These are phyloP conservation scores for Rhamnusium bicolor DNA, from an alignment of 2,888 invertebrate species.

Conservation along the genomic window DNA sequence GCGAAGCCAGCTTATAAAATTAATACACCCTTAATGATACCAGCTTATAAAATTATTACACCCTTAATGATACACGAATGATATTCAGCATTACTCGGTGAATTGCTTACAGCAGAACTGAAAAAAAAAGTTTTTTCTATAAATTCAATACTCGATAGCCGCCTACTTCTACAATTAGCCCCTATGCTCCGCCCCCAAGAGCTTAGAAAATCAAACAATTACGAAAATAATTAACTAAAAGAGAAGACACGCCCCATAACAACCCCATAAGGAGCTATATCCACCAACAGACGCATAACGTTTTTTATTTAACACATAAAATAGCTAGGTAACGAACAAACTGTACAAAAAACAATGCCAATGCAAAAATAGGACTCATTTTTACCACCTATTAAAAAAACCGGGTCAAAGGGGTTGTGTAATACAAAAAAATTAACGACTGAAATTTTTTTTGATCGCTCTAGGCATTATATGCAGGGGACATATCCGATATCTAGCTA, in stretches of 20 bases:
- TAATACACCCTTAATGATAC: too few relatives aligned
- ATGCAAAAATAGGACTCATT: conserved; percentile 35
- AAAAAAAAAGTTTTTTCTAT: not conserved
- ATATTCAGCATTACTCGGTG: too few relatives aligned
- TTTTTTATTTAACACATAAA: conserved; percentile 8
- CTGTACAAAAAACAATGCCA: conserved; percentile 41
- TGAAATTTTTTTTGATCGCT: conserved; percentile 45
- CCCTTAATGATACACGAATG: too few relatives aligned
- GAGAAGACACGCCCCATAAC: not conserved
- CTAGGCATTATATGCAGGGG: not conserved
- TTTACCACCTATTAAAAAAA: conserved; percentile 55
- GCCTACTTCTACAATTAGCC: not conserved
- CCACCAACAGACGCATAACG: not conserved
- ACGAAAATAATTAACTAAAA: not conserved
- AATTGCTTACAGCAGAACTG: too few relatives aligned
- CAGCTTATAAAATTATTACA: too few relatives aligned
- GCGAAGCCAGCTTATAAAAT: too few relatives aligned
- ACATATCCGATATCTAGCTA: not conserved
- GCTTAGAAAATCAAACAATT: not conserved
- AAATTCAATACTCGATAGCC: not conserved
- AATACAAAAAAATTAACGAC: conserved; percentile 51
- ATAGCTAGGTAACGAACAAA: conserved; percentile 41
- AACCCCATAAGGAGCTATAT: not conserved
- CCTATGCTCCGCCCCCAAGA: not conserved
- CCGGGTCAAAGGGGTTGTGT: conserved; percentile 47